phyloP scores from a whole-genome alignment of 2,797 vertebrate species.

The Pitangus sulphuratus region DNA sequence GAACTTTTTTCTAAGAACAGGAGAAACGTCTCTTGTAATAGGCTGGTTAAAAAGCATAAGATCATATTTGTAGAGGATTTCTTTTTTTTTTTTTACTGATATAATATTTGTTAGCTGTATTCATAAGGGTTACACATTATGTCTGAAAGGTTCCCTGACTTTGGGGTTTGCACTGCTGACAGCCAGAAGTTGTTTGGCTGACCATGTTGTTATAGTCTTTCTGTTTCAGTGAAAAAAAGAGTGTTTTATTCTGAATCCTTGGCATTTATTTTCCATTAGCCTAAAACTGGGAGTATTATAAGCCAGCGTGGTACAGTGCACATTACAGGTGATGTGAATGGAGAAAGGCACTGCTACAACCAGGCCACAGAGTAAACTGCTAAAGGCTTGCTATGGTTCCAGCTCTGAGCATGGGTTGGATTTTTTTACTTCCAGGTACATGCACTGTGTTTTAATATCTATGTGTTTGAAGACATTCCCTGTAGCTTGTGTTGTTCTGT shows the following conservation, averaged over 20 bases:
- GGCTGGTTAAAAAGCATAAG: background rate
- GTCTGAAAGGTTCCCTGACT: background rate
- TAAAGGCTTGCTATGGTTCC: background rate
- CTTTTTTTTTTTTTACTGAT: background rate
- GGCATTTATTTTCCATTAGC: rapidly evolving
- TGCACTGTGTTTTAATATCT: rapidly evolving
- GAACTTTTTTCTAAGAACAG: background rate
- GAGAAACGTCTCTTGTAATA: background rate
- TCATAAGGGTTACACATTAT: rapidly evolving
- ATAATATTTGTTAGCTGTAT: rapidly evolving
- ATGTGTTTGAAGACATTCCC: background rate
- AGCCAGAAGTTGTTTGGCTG: background rate
- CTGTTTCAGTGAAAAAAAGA: background rate
- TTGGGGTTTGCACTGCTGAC: background rate
- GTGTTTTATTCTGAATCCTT: background rate
- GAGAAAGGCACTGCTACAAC: background rate
- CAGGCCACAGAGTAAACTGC: background rate
- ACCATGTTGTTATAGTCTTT: rapidly evolving
- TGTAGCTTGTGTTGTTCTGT: background rate
- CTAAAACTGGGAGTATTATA: background rate
- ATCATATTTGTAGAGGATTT: background rate
- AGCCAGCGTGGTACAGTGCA: rapidly evolving
- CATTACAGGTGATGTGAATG: background rate
- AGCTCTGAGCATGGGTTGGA: rapidly evolving
- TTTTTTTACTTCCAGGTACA: background rate